A percentile compares a stretch with the other conserved stretches of the same genome.
phyloP scores from a whole-genome alignment of 2,113 vertebrate genomes.

The Alexandromys fortis region DNA sequence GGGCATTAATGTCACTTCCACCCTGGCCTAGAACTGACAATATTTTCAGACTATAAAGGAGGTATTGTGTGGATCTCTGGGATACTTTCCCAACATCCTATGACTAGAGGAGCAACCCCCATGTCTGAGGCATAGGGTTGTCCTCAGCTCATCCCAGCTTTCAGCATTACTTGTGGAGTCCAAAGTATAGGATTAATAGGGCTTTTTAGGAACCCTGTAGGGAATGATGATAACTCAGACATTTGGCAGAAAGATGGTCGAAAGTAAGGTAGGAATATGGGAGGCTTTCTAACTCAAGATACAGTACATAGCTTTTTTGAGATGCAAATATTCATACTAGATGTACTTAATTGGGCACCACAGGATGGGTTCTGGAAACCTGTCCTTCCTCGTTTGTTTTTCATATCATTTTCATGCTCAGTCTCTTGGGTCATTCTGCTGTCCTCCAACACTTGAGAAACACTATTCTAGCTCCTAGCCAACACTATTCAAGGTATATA shows the following conservation, averaged over 20 bases:
- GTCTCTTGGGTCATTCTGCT: background rate
- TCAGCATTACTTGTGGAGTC: background rate
- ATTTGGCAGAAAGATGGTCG: too few species aligned
- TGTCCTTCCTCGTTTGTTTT: background rate
- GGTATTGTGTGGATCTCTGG: background rate
- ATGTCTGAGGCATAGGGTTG: background rate
- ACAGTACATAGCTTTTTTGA: background rate
- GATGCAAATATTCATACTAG: too few species aligned
- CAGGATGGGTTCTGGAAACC: background rate
- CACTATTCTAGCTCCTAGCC: too few species aligned
- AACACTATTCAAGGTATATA: background rate
- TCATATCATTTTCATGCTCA: background rate
- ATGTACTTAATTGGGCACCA: background rate
- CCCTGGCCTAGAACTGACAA: background rate
- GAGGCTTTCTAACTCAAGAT: too few species aligned
- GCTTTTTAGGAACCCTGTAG: background rate
- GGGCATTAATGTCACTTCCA: accelerated
- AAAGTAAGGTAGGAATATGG: too few species aligned
- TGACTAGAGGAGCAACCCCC: background rate
- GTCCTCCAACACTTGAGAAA: background rate
- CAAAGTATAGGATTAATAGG: background rate
- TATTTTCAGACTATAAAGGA: background rate
- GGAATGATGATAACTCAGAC: background rate
- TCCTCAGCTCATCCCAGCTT: background rate
- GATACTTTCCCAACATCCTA: background rate